A percentile compares a stretch with the other conserved stretches of the same genome.
Conservation (phyloP, 2,888 invertebrate genomes). For the Xanthorhoe spadicearia region DNA sequence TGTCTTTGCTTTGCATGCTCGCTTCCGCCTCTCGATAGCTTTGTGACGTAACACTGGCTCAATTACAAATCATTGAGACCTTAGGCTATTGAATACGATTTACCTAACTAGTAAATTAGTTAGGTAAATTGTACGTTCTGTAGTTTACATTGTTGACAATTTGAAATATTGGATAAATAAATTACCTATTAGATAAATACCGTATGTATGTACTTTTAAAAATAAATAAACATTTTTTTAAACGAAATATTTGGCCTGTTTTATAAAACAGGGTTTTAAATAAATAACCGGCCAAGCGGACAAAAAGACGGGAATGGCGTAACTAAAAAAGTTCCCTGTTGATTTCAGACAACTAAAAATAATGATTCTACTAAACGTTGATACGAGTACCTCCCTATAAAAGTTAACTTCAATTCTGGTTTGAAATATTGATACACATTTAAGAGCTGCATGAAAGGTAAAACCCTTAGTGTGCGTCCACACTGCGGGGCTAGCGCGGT, state of each 20-base stretch:
- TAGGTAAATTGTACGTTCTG: background rate
- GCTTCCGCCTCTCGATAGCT: slow-evolving; percentile 61
- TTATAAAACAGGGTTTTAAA: too few species aligned
- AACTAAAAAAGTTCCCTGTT: too few species aligned
- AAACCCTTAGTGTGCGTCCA: too few species aligned
- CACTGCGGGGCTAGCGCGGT: too few species aligned
- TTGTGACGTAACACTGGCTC: slow-evolving; percentile 47
- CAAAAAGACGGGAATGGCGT: too few species aligned
- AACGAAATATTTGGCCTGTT: too few species aligned
- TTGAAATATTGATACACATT: background rate
- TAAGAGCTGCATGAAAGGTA: background rate
- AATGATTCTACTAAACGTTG: too few species aligned
- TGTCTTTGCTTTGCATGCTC: slow-evolving; percentile 55
- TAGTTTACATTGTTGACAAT: background rate
- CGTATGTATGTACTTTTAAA: too few species aligned
- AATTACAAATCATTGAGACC: slow-evolving; percentile 28
- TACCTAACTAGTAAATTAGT: background rate
- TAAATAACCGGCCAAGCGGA: too few species aligned
- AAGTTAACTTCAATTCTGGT: background rate
- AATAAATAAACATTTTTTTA: too few species aligned
- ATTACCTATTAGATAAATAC: too few species aligned
- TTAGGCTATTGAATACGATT: background rate
- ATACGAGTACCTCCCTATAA: background rate
- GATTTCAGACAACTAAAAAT: too few species aligned
- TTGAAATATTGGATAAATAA: background rate